Percentiles rank a stretch among this genome's conserved stretches.
These are phyloP conservation scores for Leptarthrus brevirostris DNA, from an alignment of 2,888 invertebrate genomes.

Conservation along the genomic window DNA sequence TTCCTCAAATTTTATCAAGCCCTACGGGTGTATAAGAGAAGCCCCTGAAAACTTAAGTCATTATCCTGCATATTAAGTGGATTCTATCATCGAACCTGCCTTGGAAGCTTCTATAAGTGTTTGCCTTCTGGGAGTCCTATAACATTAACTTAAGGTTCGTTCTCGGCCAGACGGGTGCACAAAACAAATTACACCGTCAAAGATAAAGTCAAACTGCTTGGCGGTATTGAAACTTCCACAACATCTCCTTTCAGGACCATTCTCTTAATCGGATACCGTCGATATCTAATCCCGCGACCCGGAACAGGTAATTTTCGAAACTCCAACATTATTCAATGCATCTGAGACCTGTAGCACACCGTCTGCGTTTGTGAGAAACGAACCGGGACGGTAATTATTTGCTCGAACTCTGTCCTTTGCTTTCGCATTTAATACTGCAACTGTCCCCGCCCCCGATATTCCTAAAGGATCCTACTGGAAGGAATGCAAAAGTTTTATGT, in stretches of 20 bases:
- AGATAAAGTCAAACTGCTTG: too few relatives aligned
- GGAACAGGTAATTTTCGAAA: not conserved
- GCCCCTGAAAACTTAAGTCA: not conserved
- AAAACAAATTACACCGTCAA: too few relatives aligned
- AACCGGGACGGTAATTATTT: not conserved
- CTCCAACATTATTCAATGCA: not conserved
- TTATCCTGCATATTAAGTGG: slow-evolving; percentile 3
- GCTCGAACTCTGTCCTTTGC: not conserved
- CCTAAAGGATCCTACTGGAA: not conserved
- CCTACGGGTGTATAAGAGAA: not conserved
- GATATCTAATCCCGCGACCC: not conserved
- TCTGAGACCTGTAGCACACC: not conserved
- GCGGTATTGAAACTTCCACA: too few relatives aligned
- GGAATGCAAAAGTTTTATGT: not conserved
- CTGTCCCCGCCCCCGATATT: not conserved
- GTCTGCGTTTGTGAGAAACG: not conserved
- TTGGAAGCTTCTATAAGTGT: not conserved
- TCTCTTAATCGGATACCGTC: not conserved
- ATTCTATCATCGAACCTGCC: not conserved
- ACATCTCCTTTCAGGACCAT: too few relatives aligned
- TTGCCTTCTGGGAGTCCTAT: not conserved
- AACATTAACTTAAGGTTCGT: not conserved
- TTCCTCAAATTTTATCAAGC: not conserved
- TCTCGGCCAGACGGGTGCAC: too few relatives aligned
- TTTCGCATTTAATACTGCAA: not conserved